phyloP scores from a whole-genome alignment of 2,888 invertebrate genomes.

The Hartigia nigra region DNA sequence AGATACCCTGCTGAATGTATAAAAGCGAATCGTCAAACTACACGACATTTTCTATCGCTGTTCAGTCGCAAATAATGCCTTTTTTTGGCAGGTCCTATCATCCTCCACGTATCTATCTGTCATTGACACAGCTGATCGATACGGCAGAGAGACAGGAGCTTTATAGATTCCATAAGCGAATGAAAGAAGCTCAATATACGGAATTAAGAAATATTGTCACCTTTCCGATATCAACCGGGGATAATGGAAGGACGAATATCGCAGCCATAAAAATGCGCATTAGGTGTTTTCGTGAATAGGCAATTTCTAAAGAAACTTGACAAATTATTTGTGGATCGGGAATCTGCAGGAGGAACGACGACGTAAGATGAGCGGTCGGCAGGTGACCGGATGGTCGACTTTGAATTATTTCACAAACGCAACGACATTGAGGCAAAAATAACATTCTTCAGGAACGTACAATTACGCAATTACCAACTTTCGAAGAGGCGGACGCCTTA shows the following conservation, averaged over 20 bases:
- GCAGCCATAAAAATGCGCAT: background rate
- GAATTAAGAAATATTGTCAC: background rate
- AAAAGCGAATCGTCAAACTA: no score
- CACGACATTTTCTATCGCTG: no score
- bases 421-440: background rate
- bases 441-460: background rate
- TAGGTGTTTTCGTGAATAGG: background rate
- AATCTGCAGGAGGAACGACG: background rate
- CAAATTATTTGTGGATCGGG: background rate
- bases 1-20: no score
- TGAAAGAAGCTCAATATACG: background rate
- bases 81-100: background rate
- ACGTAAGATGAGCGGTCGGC: background rate
- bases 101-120: background rate
- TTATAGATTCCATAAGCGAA: background rate
- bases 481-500: no score
- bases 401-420: slow-evolving; percentile 5
- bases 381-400: slow-evolving; percentile 16
- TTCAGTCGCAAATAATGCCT: no score
- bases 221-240: no score
- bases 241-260: no score
- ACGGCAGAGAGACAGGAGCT: background rate
- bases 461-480: background rate
- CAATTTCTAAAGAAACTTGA: background rate
- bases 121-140: background rate